These are phyloP conservation scores for Aphidoletes aphidimyza DNA, from an alignment of 2,888 invertebrate genomes.

Conservation along the genomic window DNA sequence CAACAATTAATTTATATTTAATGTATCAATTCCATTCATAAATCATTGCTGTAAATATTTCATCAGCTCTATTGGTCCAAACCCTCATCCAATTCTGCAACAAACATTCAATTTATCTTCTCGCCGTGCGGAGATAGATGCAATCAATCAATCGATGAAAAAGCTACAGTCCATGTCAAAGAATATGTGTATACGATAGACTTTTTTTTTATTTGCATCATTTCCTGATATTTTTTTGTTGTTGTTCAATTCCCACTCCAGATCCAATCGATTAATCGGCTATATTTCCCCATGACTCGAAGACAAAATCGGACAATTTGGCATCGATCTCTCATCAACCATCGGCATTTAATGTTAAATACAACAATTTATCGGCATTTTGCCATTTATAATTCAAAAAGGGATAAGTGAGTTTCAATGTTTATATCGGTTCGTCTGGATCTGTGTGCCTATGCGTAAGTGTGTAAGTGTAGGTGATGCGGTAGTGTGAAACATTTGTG, in stretches of 20 bases:
- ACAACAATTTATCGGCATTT: constrained; percentile 20
- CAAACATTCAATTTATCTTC: neutral
- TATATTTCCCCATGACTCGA: neutral
- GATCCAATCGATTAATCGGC: too few relatives aligned
- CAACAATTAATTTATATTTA: neutral
- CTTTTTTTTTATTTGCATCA: neutral
- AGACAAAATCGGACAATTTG: neutral
- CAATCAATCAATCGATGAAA: constrained; percentile 8
- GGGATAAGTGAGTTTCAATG: constrained; percentile 15
- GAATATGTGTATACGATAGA: neutral
- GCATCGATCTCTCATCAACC: neutral
- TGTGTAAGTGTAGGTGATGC: neutral
- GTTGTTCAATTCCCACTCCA: neutral
- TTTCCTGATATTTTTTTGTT: neutral
- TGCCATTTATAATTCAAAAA: constrained; percentile 42
- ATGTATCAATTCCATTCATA: constrained; percentile 19
- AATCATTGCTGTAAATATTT: neutral
- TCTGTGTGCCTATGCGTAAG: neutral
- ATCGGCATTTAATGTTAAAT: neutral
- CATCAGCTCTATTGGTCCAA: neutral
- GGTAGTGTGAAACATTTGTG: neutral
- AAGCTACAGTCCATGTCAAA: neutral
- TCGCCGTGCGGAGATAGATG: neutral
- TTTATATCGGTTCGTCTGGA: constrained; percentile 22
- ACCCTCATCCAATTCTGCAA: neutral